Evolutionary conservation across 2,797 vertebrate genomes (phyloP), one percentile per base, ranked within the genome.

Genomic region (Chromis chromis): DNA sequence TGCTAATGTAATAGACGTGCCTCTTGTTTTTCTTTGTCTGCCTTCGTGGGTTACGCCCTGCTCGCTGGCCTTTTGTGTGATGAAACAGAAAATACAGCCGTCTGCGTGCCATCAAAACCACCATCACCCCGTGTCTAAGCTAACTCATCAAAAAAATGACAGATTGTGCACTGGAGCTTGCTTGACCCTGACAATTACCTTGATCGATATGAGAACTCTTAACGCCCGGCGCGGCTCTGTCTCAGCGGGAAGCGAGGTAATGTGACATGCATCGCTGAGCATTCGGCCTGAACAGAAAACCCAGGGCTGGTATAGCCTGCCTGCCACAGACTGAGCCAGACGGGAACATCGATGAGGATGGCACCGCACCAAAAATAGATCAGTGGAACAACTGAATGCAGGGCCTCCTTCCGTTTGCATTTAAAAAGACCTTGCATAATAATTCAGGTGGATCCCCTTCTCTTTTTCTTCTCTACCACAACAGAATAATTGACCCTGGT

Each of bases 161-260:
- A 83, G 62, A 84, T 73, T 71, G 80, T 76, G 49, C 88, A 66
- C 7, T 73, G 71, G 68, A 78, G 76, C 79, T 81, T 58, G 81
- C 40, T 48, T 82, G 74, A 90, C 78, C 64, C 81, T 80, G 81
- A 86, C 85, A 85, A 89, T 89, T 85, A 87, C 70, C 79, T 89
- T 78, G 73, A 86, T 88, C 59, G 12, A 88, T 86, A 70, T 27
- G 72, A 74, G 86, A 82, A 57, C 17, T 68, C 63, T 63, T 25
- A 53, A 48, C 36, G 25, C 62, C 36, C 49, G 22, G 24, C 6
- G 65, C 2, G 33, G 50, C 76, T 80, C 75, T 27, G 31, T 81
- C 81, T 87, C 88, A 81, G 80, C 4, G 14, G 82, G 76, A 73
- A 67, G 58, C 0, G n/a, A 74, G 74, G 49, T 79, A 81, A 89